Base-by-base conservation (phyloP, 2,888 invertebrate species). In the Himalopsyche anomala region DNA sequence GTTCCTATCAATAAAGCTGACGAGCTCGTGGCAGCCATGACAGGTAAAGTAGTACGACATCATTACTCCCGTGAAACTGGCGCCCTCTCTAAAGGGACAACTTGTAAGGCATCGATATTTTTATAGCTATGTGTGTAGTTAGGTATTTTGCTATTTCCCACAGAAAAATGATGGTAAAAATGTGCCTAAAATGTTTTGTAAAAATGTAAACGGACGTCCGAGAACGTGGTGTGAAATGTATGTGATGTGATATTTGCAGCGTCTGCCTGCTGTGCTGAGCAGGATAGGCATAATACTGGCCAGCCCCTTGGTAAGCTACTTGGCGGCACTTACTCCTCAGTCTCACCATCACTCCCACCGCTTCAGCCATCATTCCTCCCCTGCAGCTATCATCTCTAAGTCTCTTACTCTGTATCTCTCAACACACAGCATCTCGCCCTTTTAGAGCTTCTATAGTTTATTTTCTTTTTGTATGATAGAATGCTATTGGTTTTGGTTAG, bases 261-360 rank as follows among this genome's bases (percentile, higher is more conserved):
- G 97, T 94, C 96, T 97, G 94, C 97, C 97, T 94, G 97, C 97
- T 95, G 97, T 97, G 94, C 96, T 97, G 95, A 97, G 96, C 96
- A 96, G 97, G 95, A 97, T 97, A 96, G 97, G 97, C 96, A 96
- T 97, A 94, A 96, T 97, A 95, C 96, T 97, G 96, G 97, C 97
- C 96, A 97, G 96, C 95, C 97, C 97, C 94, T 95, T 97, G 97
- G 97, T 97, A 97, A 97, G 97, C 94, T 88, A 88, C 81, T 85
- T 55, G 54, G 51, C 87, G 82, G 85, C 89, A 86, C 87, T 83
- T 88, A 80, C 89, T 90, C 89, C 89, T 90, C 89, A 87, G 88
- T 88, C 88, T 88, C 87, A 87, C 83, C 85, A 81, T 80, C 51
- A 82, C 88, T 74, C 88, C 87, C 87, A 85, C 74, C 55, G 69